phyloP scores from a whole-genome alignment of 2,113 vertebrate species.

The Nipponia nippon region DNA sequence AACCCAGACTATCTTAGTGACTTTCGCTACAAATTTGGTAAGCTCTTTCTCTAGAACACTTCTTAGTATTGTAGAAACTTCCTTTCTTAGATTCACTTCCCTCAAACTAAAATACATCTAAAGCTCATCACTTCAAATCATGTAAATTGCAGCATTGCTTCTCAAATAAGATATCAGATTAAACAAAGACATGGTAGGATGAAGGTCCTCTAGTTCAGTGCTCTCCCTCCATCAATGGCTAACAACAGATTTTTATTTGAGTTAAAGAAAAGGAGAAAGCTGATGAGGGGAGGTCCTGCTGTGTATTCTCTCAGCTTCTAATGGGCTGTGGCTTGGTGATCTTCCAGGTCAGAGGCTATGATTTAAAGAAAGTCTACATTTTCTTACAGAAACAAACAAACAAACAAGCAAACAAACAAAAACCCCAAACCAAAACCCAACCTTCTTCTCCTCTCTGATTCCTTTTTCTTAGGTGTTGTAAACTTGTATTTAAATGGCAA shows the following conservation, averaged over 20 bases:
- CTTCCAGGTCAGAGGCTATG: background rate
- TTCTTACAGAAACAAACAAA: background rate
- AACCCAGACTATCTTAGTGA: background rate
- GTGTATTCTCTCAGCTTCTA: background rate
- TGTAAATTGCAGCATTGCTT: background rate
- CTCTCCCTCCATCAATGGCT: background rate
- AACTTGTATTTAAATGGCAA: background rate
- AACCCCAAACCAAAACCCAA: background rate
- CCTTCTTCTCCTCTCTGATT: background rate
- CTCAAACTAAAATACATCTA: background rate
- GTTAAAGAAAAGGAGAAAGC: background rate
- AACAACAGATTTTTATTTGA: background rate
- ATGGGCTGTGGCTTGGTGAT: background rate
- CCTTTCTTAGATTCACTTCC: background rate
- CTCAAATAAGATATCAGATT: background rate
- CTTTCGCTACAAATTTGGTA: background rate
- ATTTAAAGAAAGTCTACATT: background rate
- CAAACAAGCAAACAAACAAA: too few relatives aligned
- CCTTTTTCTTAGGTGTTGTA: background rate
- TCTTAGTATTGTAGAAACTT: background rate
- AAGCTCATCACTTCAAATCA: background rate
- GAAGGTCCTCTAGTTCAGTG: background rate
- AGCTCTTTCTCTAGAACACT: background rate
- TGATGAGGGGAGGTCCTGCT: background rate
- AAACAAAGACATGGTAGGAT: background rate